Base-by-base conservation (phyloP, 1,140 invertebrate species). In the Atopsyche davidsoni region DNA sequence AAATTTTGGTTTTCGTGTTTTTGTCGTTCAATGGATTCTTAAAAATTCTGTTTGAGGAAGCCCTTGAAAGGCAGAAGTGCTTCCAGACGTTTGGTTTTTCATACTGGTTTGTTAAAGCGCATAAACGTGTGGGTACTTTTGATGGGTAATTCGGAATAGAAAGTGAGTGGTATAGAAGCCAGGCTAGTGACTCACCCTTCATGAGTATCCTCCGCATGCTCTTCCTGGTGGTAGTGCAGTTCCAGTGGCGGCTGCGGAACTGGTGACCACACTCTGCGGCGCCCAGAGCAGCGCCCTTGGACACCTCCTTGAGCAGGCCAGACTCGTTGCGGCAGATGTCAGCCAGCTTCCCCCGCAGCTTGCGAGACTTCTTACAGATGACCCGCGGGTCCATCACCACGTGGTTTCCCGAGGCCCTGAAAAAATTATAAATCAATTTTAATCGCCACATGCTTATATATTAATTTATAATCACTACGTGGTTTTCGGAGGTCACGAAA, bases 381-480 rank as follows among this genome's bases (percentile, higher is more conserved):
- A 86, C 79, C 64, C 83, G 82, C 39, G 89, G 87, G 71, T 96
- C 90, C 75, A 94, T 80, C 58, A 93, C 80, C 61, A 92, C 77
- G 62, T 89, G 87, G 68, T 82, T 90, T 63, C 84, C 82, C 62
- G 82, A 78, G 62, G 82, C 81, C 84, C 85, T 87, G 69, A 11
- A 66, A 66, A 43, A 60, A n/a, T n/a, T n/a, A n/a, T n/a, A n/a
- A n/a, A n/a, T n/a, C n/a, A n/a, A n/a, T n/a, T n/a, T n/a, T n/a
- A n/a, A n/a, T n/a, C n/a, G n/a, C n/a, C n/a, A n/a, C n/a, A n/a
- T n/a, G n/a, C n/a, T n/a, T n/a, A n/a, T n/a, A n/a, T n/a, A n/a
- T n/a, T n/a, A n/a, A n/a, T n/a, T n/a, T n/a, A n/a, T n/a, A n/a
- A n/a, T n/a, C n/a, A n/a, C n/a, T n/a, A n/a, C n/a, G n/a, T n/a